These are phyloP conservation scores for Xylota segnis DNA, from an alignment of 2,888 invertebrate species.

Conservation along the genomic window DNA sequence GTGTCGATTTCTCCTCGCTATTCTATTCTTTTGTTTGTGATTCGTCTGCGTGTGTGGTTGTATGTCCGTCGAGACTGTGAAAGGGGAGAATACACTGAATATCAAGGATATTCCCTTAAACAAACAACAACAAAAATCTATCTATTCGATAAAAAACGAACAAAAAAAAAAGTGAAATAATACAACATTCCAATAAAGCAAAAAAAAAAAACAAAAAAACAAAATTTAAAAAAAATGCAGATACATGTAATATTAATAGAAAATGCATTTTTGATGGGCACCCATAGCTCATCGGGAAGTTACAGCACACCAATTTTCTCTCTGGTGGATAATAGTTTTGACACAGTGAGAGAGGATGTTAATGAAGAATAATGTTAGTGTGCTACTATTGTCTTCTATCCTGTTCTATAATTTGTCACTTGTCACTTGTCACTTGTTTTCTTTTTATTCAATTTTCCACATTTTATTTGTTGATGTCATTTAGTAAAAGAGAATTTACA, in stretches of 20 bases:
- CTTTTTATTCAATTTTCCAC: conserved; percentile 4
- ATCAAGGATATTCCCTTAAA: conserved; percentile 4
- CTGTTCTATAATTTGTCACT: conserved; percentile 52
- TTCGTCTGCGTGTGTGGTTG: conserved; percentile 14
- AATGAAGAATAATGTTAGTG: conserved; percentile 76
- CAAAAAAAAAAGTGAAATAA: conserved; percentile 10
- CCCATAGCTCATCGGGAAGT: conserved; percentile 42
- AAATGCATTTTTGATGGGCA: conserved; percentile 55
- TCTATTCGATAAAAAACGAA: neutral
- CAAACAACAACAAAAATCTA: conserved; percentile 6
- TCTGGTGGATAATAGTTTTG: conserved; percentile 64
- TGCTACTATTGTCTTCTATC: conserved; percentile 57
- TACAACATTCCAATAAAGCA: conserved; percentile 31
- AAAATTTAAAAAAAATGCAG: too few relatives aligned
- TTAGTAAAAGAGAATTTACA: conserved; percentile 13
- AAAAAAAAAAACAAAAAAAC: too few relatives aligned
- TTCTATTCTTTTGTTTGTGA: conserved; percentile 12
- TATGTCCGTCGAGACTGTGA: conserved; percentile 28
- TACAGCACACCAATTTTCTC: conserved; percentile 49
- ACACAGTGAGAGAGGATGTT: conserved; percentile 75
- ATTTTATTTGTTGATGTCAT: conserved; percentile 40
- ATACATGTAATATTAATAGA: conserved; percentile 19
- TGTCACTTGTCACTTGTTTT: conserved; percentile 1
- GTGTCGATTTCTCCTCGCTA: conserved; percentile 35
- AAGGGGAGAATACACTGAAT: conserved; percentile 1